Conservation (phyloP, 2,113 vertebrate genomes). For the Pseudorhombus dupliciocellatus region DNA sequence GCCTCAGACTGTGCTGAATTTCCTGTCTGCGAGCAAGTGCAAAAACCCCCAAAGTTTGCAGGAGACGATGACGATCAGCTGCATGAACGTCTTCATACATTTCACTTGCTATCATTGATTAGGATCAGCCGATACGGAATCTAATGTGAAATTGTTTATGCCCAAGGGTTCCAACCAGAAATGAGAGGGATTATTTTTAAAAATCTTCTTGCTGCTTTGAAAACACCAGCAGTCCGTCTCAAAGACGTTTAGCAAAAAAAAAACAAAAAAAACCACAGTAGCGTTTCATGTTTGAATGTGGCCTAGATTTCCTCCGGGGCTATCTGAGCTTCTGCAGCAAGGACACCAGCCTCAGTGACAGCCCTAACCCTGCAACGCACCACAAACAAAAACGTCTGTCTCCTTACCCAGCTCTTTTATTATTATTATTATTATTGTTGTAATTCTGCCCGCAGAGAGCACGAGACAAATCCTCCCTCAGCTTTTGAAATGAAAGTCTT, state of each 20-base stretch:
- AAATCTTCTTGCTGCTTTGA: conserved; percentile 67
- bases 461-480: conserved; percentile 1
- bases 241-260: conserved; percentile 60
- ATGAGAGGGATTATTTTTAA: conserved; percentile 65
- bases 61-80: neutral
- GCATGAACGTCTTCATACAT: neutral
- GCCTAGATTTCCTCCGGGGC: conserved; percentile 52
- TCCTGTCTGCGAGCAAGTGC: conserved; percentile 15
- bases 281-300: conserved; percentile 60
- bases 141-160: conserved; percentile 64
- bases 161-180: conserved; percentile 50
- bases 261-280: conserved; percentile 28
- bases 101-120: conserved; percentile 17
- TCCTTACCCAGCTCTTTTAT: conserved; percentile 6
- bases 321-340: conserved; percentile 37
- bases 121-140: conserved; percentile 56
- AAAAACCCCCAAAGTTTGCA: too few relatives aligned
- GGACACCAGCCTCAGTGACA: conserved; percentile 51
- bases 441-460: conserved; percentile 24
- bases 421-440: too few relatives aligned
- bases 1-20: conserved; percentile 9
- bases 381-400: conserved; percentile 32
- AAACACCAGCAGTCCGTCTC: conserved; percentile 65
- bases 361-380: conserved; percentile 32
- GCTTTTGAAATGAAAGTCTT: conserved; percentile 14